Base-by-base conservation (phyloP, 2,113 vertebrate genomes). In the Neogale vison region DNA sequence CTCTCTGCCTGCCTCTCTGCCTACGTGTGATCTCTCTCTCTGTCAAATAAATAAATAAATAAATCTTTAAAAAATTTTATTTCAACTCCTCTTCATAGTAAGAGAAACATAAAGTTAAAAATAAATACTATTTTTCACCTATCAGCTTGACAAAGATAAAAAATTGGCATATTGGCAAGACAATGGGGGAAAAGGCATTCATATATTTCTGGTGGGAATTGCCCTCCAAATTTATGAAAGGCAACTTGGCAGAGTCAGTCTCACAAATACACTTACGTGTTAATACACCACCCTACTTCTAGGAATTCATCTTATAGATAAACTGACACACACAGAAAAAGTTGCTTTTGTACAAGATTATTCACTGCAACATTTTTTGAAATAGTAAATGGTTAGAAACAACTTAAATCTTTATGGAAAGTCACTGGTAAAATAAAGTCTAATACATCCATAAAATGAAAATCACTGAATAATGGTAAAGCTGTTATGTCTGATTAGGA, bases 101-200 rank as follows among this genome's bases (percentile, higher is more conserved):
- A 88, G 36, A 96, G 26, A 97, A 91, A 65, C 81, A 3, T 29
- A 97, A 17, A 67, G 74, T 79, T 79, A 57, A 95, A 87, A 87
- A 82, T 42, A 72, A 95, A 61, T 59, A 26, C 29, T 77, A 36
- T 92, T 55, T 96, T 91, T 93, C 50, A 52, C 9, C 6, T 47
- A 14, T 67, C 57, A 26, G 20, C 39, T 93, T 84, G 21, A 76
- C 21, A 57, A 61, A 88, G 24, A 88, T 50, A 18, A 26, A n/a
- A 95, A 52, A 42, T n/a, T 80, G 61, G 7, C 12, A 14, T 23
- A 8, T 24, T 63, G 31, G 39, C 52, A 83, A 65, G 55, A 71
- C 69, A 12, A 0, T 59, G 13, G 18, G 29, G 39, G 20, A 1
- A 76, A 92, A 52, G 55, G 12, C 1, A 26, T 2, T 88, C 39